Evolutionary conservation across 2,797 vertebrate species (phyloP).

Genomic region (Ctenopoma multispine): DNA sequence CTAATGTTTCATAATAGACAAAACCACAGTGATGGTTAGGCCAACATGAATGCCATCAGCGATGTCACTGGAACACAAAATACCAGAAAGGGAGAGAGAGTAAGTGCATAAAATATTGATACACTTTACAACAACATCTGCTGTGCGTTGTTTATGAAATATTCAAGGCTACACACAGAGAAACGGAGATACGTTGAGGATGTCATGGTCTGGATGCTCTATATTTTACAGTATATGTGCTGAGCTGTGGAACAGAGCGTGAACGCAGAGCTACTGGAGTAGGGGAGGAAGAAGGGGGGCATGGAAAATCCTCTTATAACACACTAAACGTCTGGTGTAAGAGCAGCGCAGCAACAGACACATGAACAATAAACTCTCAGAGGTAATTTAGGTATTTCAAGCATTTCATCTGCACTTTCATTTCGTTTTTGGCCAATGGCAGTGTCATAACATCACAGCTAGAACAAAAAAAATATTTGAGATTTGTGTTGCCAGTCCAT

Average conservation of each 20-base stretch:
- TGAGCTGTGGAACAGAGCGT: slow-evolving; percentile 49
- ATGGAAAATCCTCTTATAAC: slow-evolving; percentile 55
- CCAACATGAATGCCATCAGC: slow-evolving; percentile 31
- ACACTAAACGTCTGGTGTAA: slow-evolving; percentile 15
- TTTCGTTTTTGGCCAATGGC: slow-evolving; percentile 31
- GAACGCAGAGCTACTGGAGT: slow-evolving; percentile 17
- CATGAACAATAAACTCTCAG: slow-evolving; percentile 28
- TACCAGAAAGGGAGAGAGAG: slow-evolving; percentile 67
- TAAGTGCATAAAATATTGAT: slow-evolving; percentile 83
- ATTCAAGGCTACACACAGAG: slow-evolving; percentile 73
- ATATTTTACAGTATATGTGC: slow-evolving; percentile 59
- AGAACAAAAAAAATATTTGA: background rate
- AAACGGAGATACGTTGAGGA: slow-evolving; percentile 43
- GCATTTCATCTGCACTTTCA: slow-evolving; percentile 47
- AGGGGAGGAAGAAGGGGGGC: slow-evolving; percentile 1
- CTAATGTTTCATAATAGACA: slow-evolving; percentile 57
- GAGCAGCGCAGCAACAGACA: slow-evolving; percentile 15
- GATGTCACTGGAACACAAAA: slow-evolving; percentile 68
- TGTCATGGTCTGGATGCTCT: slow-evolving; percentile 58
- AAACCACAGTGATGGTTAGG: slow-evolving; percentile 50
- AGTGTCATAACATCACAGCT: slow-evolving; percentile 10
- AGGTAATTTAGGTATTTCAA: slow-evolving; percentile 39
- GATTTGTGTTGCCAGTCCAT: slow-evolving; percentile 10
- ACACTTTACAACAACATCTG: slow-evolving; percentile 81
- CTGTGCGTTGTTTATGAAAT: slow-evolving; percentile 79